These are phyloP conservation scores for Brenthis hecate DNA, from an alignment of 2,888 invertebrate species.

Conservation along the genomic window DNA sequence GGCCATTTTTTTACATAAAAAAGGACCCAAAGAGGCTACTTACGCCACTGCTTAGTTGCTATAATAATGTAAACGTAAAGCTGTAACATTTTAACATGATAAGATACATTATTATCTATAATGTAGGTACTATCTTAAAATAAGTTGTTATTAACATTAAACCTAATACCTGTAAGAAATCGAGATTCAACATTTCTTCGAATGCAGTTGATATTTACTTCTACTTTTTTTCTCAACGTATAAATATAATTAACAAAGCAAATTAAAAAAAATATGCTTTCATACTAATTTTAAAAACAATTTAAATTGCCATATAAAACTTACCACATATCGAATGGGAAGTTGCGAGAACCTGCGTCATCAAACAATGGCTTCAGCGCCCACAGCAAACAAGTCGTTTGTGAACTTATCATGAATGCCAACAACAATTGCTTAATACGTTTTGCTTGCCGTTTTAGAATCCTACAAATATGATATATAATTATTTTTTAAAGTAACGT, in stretches of 20 bases:
- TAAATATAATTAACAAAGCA: too few relatives aligned
- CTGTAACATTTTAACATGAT: too few relatives aligned
- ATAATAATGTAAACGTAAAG: too few relatives aligned
- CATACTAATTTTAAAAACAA: too few relatives aligned
- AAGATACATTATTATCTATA: too few relatives aligned
- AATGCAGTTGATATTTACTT: background rate
- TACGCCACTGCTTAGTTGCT: too few relatives aligned
- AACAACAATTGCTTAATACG: slow-evolving; percentile 64
- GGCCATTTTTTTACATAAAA: too few relatives aligned
- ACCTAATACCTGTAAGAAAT: background rate
- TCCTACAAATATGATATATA: slow-evolving; percentile 46
- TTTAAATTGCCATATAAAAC: slow-evolving; percentile 26
- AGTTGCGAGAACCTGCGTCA: slow-evolving; percentile 62
- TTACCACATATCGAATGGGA: slow-evolving; percentile 76
- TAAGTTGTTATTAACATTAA: too few relatives aligned
- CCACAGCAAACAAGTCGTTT: slow-evolving; percentile 66
- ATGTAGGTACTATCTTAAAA: too few relatives aligned
- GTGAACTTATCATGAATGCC: slow-evolving; percentile 67
- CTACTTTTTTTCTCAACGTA: too few relatives aligned
- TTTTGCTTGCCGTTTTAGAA: slow-evolving; percentile 57
- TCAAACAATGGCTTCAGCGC: slow-evolving; percentile 69
- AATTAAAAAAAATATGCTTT: too few relatives aligned
- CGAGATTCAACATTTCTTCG: background rate
- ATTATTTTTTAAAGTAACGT: background rate
- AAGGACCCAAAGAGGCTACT: too few relatives aligned